Percentiles rank a stretch among this genome's conserved stretches.
Evolutionary conservation across 2,113 vertebrate species (phyloP).

Genomic region (Ochotona princeps): DNA sequence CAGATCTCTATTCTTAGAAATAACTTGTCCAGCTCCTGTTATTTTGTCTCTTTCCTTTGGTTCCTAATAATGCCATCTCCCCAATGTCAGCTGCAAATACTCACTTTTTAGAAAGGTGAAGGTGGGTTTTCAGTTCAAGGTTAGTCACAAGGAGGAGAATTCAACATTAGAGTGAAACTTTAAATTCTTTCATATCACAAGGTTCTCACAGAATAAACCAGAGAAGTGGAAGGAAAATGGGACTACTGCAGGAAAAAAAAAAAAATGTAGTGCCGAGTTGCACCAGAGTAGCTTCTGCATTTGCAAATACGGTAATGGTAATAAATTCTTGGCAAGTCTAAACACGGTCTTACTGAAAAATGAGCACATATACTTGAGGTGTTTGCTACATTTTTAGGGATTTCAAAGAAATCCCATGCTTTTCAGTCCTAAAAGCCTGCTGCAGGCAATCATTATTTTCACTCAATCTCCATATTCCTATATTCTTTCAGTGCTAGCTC

Average conservation of each 20-base stretch:
- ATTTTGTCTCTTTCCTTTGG: slow-evolving; percentile 50
- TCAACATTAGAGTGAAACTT: slow-evolving; percentile 22
- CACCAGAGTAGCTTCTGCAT: neutral
- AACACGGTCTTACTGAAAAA: neutral
- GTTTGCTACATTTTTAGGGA: slow-evolving; percentile 20
- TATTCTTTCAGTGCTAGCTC: slow-evolving; percentile 19
- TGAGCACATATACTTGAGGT: neutral
- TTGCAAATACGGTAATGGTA: neutral
- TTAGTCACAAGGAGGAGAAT: neutral
- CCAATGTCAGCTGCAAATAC: slow-evolving; percentile 9
- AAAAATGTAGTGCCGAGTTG: neutral
- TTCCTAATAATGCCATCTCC: slow-evolving; percentile 10
- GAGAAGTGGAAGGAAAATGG: neutral
- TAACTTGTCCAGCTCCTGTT: slow-evolving; percentile 46
- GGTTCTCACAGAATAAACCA: neutral
- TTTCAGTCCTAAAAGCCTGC: slow-evolving; percentile 33
- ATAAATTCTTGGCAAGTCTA: neutral
- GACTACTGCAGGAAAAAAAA: neutral
- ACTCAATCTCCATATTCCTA: neutral
- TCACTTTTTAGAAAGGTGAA: slow-evolving; percentile 8
- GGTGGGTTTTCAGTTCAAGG: neutral
- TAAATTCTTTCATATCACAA: neutral
- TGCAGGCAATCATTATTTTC: slow-evolving; percentile 25
- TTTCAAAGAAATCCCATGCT: slow-evolving; percentile 21
- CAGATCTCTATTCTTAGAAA: slow-evolving; percentile 28